Base-by-base conservation (phyloP, 2,797 vertebrate species). In the Myripristis murdjan region DNA sequence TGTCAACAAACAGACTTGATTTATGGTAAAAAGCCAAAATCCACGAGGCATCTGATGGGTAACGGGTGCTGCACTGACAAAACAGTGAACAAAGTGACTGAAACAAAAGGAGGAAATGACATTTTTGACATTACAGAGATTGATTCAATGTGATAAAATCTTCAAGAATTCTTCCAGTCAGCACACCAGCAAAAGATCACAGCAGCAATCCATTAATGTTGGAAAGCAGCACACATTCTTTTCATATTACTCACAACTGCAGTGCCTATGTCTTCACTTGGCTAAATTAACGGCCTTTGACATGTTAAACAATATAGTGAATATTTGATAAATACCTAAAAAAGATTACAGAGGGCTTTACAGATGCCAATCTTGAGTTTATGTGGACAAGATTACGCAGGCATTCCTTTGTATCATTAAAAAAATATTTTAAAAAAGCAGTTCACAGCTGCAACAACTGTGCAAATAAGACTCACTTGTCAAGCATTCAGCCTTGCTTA, bases 191-290 rank as follows among this genome's bases (percentile, higher is more conserved):
- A 67, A 54, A 49, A 49, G 41, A 70, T 66, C 8, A n/a, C 37
- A 64, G 57, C 52, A 66, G 64, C 53, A 52, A 46, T 49, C 22
- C 6, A 73, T 81, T 82, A 62, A 63, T 59, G 56, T 79, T 87
- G 73, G 79, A 81, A 44, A 47, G 77, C 57, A 48, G 47, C 26
- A 16, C 10, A 48, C 75, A 83, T 90, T 87, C 73, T 82, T 87
- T 72, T 73, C 58, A 75, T 49, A 15, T 82, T 69, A 79, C 67
- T 61, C 64, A 61, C 12, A 22, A 35, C 58, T 76, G 59, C 53
- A 33, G 26, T 28, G 22, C 11, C 23, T 61, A 22, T 18, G 15
- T 51, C 55, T 70, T 52, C 18, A 82, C 51, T 57, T 20, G 24
- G 43, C 11, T 9, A 18, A 26, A 39, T 47, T 37, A 22, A 37